Evolutionary conservation across 2,113 vertebrate genomes (phyloP), one percentile per base, ranked within the genome.

Genomic region (Noturus placidus): DNA sequence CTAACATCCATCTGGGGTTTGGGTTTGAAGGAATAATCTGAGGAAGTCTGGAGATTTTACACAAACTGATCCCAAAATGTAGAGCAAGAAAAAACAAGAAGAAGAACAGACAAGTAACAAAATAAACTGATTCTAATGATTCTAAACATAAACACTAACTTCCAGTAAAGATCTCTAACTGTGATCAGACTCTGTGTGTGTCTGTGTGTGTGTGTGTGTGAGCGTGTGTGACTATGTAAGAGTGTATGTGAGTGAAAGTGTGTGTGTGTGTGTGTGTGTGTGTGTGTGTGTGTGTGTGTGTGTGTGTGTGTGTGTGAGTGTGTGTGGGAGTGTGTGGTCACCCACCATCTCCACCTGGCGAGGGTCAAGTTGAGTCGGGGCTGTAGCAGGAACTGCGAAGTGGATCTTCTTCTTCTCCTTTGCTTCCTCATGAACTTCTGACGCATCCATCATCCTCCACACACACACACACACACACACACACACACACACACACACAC

Each of bases 361-460:
- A 35, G 97, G 97, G 94, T 98, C 98, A 94, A 99, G 95, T 91
- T 98, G 97, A 91, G 97, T 95, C 59, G 97, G 96, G 27, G 94
- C 95, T 0, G 94, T 92, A 0, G 96, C 89, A 0, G 96, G 96
- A 88, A 97, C 95, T 0, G 97, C 97, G 88, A 99, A 99, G 79
- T 98, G 97, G 93, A 99, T 99, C 94, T 98, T 99, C 94, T 96
- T 98, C 90, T 96, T 96, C 91, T 98, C 97, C 92, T 97, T 99
- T 92, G 92, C 89, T 90, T 97, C 96, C 91, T 91, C 95, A 15
- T 91, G 92, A 42, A 93, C 90, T 59, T 94, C 88, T 22, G 93
- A 92, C 79, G 94, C 92, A 79, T 96, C 95, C 95, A 95, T 96
- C 88, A 59, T 92, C 77, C 89, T 89, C 38, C 69, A 17, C 30